A percentile compares a stretch with the other conserved stretches of the same genome.
Conservation (phyloP, 1,140 invertebrate genomes). For the Choristoneura fumiferana region DNA sequence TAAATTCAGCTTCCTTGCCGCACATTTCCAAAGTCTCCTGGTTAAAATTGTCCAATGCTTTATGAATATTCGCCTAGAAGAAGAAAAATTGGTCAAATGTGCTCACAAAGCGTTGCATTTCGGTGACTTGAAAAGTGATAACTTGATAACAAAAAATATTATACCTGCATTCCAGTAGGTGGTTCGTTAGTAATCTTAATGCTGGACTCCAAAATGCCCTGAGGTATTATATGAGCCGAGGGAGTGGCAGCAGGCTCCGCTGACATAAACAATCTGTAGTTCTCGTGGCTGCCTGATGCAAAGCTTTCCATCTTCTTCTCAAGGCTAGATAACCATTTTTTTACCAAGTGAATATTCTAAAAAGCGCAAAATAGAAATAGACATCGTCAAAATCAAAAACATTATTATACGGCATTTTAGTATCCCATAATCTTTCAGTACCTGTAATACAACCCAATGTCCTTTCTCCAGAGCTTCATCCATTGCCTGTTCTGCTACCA, state of each 20-base stretch:
- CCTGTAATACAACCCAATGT: conserved; percentile 97
- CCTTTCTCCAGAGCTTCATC: conserved; percentile 91
- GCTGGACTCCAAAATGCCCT: conserved; percentile 96
- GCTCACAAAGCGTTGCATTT: too few relatives aligned
- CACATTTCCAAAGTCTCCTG: conserved; percentile 98
- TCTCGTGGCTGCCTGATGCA: conserved; percentile 85
- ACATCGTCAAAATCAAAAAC: background rate
- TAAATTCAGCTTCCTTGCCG: conserved; percentile 96
- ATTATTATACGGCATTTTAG: background rate
- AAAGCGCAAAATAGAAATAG: conserved; percentile 25
- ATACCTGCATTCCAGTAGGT: conserved; percentile 92
- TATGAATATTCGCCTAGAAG: conserved; percentile 93
- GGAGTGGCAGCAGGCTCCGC: conserved; percentile 94
- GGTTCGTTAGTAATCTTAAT: conserved; percentile 99
- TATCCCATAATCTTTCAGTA: conserved; percentile 38
- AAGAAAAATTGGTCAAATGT: conserved; percentile 16
- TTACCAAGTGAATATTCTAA: conserved; percentile 96
- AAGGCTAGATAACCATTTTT: conserved; percentile 93
- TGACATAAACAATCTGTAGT: conserved; percentile 95
- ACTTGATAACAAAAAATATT: too few relatives aligned
- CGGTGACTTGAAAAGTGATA: too few relatives aligned
- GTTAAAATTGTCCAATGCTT: conserved; percentile 96
- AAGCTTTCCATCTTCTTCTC: conserved; percentile 95
- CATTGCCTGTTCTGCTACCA: conserved; percentile 95
- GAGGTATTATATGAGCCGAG: conserved; percentile 94